Conservation (phyloP, 1,140 invertebrate species). For the Drosophila prosaltans region DNA sequence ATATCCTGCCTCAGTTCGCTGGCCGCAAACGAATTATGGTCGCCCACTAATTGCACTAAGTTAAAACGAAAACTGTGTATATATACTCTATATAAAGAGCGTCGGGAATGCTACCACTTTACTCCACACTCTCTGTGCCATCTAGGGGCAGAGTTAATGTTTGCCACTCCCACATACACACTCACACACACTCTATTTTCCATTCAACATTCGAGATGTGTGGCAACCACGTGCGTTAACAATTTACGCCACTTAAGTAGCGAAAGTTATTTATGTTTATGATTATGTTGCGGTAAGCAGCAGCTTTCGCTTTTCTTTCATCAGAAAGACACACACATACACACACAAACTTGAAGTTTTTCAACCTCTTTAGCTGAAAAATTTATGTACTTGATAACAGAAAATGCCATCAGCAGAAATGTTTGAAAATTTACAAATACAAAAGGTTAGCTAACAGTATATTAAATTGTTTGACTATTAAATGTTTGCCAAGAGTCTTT, state of each 20-base stretch:
- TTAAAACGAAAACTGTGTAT: constrained; percentile 77
- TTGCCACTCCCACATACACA: constrained; percentile 31
- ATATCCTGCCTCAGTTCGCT: constrained; percentile 63
- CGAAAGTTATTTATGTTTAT: constrained; percentile 75
- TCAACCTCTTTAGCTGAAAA: neutral
- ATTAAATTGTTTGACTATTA: neutral
- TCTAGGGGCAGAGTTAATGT: constrained; percentile 47
- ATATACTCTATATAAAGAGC: constrained; percentile 12
- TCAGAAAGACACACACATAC: neutral
- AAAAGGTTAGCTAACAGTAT: neutral
- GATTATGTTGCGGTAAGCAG: constrained; percentile 73
- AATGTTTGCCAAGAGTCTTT: neutral
- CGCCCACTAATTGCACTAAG: constrained; percentile 73
- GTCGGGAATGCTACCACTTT: neutral
- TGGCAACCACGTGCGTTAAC: constrained; percentile 64
- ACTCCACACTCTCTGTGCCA: neutral
- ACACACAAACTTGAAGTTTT: constrained; percentile 16
- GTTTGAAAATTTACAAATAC: neutral
- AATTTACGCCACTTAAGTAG: constrained; percentile 72
- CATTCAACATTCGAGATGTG: constrained; percentile 14
- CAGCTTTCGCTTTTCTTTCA: constrained; percentile 15
- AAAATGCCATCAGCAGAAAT: neutral
- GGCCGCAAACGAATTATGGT: constrained; percentile 75
- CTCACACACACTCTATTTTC: constrained; percentile 6
- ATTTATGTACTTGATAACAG: neutral